Conservation (phyloP, 2,888 invertebrate genomes). For the Agonopterix heracliana region DNA sequence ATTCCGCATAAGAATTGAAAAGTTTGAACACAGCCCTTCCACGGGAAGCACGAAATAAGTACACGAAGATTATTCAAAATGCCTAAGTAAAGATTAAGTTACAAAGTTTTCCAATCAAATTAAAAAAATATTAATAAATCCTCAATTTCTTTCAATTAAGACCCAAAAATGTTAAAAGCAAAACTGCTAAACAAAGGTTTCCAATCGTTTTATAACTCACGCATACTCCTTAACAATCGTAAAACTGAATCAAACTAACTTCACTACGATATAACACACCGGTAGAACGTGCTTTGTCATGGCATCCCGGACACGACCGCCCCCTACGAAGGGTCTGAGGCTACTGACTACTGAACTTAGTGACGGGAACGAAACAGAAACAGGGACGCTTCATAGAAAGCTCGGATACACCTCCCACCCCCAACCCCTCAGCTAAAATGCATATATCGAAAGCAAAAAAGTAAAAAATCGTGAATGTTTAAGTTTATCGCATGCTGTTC, state of each 20-base stretch:
- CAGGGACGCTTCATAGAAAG: slow-evolving; percentile 28
- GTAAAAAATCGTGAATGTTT: slow-evolving; percentile 46
- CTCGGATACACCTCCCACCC: slow-evolving; percentile 45
- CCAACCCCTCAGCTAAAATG: slow-evolving; percentile 47
- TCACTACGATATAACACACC: slow-evolving; percentile 37
- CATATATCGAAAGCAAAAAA: slow-evolving; percentile 58
- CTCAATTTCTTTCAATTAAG: too few relatives aligned
- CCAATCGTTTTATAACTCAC: slow-evolving; percentile 13
- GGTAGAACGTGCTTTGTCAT: slow-evolving; percentile 36
- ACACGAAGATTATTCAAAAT: too few relatives aligned
- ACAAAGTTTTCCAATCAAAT: too few relatives aligned
- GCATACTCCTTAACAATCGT: slow-evolving; percentile 12
- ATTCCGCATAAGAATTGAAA: too few relatives aligned
- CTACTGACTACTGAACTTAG: slow-evolving; percentile 37
- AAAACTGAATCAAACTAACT: slow-evolving; percentile 30
- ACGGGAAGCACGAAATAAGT: too few relatives aligned
- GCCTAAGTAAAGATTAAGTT: too few relatives aligned
- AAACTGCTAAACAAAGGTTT: slow-evolving; percentile 4
- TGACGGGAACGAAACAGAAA: not conserved
- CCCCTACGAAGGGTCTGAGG: slow-evolving; percentile 47
- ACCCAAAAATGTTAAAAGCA: not conserved
- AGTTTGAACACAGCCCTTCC: too few relatives aligned
- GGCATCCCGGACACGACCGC: slow-evolving; percentile 43
- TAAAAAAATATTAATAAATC: too few relatives aligned
- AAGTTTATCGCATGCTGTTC: too few relatives aligned